These are phyloP conservation scores for Hirudinaria manillensis DNA, from an alignment of 2,888 invertebrate genomes.

Conservation along the genomic window DNA sequence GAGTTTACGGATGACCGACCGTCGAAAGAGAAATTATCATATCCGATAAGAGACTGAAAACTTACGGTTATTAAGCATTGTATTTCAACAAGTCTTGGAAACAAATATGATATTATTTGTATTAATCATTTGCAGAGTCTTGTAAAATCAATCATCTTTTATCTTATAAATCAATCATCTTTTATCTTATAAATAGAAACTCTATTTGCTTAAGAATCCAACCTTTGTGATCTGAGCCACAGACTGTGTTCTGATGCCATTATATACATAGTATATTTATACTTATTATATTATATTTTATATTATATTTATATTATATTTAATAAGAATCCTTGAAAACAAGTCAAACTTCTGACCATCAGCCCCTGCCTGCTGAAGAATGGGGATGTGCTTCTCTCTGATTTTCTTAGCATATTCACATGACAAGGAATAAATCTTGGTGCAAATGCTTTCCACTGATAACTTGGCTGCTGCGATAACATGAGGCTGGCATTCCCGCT, in stretches of 20 bases:
- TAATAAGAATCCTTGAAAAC: not conserved
- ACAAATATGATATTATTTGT: not conserved
- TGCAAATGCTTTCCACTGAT: constrained; percentile 89
- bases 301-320: not conserved
- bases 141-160: too few species aligned
- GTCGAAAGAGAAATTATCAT: too few species aligned
- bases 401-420: constrained; percentile 86
- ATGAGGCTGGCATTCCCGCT: constrained; percentile 91
- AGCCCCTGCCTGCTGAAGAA: not conserved
- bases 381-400: constrained; percentile 59
- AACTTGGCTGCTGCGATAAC: constrained; percentile 85
- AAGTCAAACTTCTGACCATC: not conserved
- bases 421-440: constrained; percentile 84
- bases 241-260: too few species aligned
- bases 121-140: too few species aligned
- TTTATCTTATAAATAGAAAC: too few species aligned
- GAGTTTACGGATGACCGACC: not conserved
- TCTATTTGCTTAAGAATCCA: too few species aligned
- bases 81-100: not conserved
- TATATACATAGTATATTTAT: too few species aligned
- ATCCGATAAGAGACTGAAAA: too few species aligned
- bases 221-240: too few species aligned
- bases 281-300: too few species aligned
- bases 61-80: not conserved
- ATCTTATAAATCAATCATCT: too few species aligned